Evolutionary conservation across 2,797 vertebrate genomes (phyloP).

Genomic region (Paedocypris micromegethes): DNA sequence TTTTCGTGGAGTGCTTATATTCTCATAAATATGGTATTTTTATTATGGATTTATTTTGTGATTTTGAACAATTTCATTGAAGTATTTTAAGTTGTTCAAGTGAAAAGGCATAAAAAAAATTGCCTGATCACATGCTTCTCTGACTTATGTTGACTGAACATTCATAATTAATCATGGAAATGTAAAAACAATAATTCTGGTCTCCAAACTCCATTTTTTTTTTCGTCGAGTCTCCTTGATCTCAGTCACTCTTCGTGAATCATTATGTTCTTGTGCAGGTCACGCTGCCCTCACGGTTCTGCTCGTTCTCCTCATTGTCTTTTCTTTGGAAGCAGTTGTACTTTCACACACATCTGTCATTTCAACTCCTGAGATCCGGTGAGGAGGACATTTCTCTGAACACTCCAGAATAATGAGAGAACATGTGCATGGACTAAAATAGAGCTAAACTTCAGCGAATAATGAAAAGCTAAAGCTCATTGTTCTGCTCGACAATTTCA

Average conservation of each 20-base stretch:
- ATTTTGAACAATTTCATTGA: no score
- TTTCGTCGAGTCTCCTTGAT: no score
- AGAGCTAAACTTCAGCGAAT: no score
- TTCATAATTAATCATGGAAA: background rate
- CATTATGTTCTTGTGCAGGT: slow-evolving; percentile 4
- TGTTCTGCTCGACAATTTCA: no score
- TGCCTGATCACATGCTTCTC: no score
- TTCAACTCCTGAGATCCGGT: background rate
- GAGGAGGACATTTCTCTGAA: background rate
- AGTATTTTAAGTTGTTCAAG: no score
- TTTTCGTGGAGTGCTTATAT: no score
- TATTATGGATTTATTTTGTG: no score
- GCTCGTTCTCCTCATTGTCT: background rate
- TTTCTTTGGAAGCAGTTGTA: slow-evolving; percentile 2
- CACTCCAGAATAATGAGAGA: slow-evolving; percentile 14
- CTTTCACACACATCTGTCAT: background rate
- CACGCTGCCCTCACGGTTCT: slow-evolving; percentile 2
- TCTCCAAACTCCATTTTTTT: background rate
- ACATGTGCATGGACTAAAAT: background rate
- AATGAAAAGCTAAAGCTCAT: no score
- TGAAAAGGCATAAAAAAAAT: no score
- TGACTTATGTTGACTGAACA: no score
- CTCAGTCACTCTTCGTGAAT: background rate
- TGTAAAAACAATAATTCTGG: background rate
- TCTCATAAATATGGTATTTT: no score